Conservation (phyloP, 2,797 vertebrate species). For the Geotrypetes seraphini region DNA sequence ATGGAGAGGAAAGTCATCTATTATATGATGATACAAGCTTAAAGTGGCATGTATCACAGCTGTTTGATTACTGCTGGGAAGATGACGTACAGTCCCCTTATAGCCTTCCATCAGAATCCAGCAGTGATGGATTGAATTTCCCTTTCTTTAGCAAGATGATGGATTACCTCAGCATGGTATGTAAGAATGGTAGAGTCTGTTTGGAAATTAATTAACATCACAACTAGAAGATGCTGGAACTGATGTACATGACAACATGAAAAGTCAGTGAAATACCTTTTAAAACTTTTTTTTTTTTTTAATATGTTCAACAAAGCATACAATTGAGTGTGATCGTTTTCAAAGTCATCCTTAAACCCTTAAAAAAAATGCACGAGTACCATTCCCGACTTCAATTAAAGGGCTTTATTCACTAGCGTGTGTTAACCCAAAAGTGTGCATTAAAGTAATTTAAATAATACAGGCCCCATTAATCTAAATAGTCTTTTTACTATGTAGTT, state of each 20-base stretch:
- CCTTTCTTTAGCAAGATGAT: constrained; percentile 49
- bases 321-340: too few species aligned
- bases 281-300: constrained; percentile 15
- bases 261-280: constrained; percentile 8
- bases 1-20: constrained; percentile 50
- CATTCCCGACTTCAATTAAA: too few species aligned
- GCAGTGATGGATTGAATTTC: constrained; percentile 56
- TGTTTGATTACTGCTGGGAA: constrained; percentile 57
- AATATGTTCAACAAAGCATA: neutral
- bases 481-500: too few species aligned
- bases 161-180: constrained; percentile 38
- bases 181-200: constrained; percentile 35
- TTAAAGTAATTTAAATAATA: too few species aligned
- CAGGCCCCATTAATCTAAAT: too few species aligned
- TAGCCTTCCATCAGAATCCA: constrained; percentile 47
- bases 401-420: too few species aligned
- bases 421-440: too few species aligned
- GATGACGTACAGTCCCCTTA: constrained; percentile 43
- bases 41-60: constrained; percentile 60
- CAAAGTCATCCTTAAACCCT: too few species aligned
- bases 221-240: constrained; percentile 23
- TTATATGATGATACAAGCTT: constrained; percentile 48
- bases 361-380: too few species aligned
- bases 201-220: constrained; percentile 53
- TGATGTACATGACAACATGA: constrained; percentile 23